Base-by-base conservation (phyloP, 2,797 vertebrate genomes). In the Aplochiton taeniatus region DNA sequence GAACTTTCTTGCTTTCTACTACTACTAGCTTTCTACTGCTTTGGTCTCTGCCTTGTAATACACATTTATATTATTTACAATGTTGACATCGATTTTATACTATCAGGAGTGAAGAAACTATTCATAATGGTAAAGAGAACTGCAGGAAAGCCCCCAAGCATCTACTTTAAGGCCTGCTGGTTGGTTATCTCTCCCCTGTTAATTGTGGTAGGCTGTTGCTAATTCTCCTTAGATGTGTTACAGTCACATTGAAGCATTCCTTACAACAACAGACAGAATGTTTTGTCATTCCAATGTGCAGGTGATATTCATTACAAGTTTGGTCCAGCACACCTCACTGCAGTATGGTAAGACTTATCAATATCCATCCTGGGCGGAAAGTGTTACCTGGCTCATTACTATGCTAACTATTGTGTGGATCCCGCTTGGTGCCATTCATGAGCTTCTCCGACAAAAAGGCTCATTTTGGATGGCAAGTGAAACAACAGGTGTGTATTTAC, bases 101-200 rank as follows among this genome's bases (percentile, higher is more conserved):
- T n/a, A n/a, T n/a, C 47, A 16, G 18, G 59, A 50, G 20, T 42
- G 4, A 19, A 11, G 1, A n/a, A 48, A 9, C 14, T 62, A 10
- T 12, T 20, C 43, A 51, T 48, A 11, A 71, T 69, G 51, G 59
- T 70, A 5, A 49, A 58, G 42, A 61, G 58, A 17, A 68, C 63
- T 41, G 11, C 67, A 44, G 75, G 72, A 17, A 16, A 45, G 9
- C 11, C 53, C 1, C 75, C 67, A 56, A 64, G 50, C 9, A 19
- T 77, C 43, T 76, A 58, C 58, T 74, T 74, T 67, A 66, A 73
- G 49, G 18, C 65, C 8, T 77, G 75, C 67, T 75, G 72, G 75
- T 19, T 58, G 66, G 53, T 75, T 41, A 44, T 58, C 41, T 66
- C 72, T 8, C 75, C 72, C 0, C 12, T 69, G 9, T 65, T 77